phyloP scores from a whole-genome alignment of 2,113 vertebrate species.

The Sprattus sprattus region DNA sequence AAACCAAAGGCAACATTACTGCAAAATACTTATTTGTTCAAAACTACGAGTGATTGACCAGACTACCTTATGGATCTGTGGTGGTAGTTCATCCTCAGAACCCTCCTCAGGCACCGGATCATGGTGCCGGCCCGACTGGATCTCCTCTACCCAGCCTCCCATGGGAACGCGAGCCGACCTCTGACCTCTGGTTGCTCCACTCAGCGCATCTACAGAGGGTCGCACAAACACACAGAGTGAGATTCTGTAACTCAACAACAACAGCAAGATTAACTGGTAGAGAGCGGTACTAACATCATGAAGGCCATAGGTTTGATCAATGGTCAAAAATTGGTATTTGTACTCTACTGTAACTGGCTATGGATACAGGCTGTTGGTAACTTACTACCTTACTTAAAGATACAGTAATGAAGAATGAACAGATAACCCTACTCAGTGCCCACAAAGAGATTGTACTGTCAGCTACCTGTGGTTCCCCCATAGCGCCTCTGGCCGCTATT shows the following conservation, averaged over 20 bases:
- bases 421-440: neutral
- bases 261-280: too few relatives aligned
- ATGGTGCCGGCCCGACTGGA: constrained; percentile 76
- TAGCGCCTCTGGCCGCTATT: constrained; percentile 74
- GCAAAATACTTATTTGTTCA: neutral
- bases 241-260: too few relatives aligned
- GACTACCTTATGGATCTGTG: constrained; percentile 85
- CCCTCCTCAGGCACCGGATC: constrained; percentile 89
- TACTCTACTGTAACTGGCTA: too few relatives aligned
- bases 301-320: too few relatives aligned
- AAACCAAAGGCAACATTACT: neutral
- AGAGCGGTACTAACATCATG: too few relatives aligned
- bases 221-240: neutral
- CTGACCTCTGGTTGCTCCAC: constrained; percentile 64
- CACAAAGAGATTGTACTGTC: neutral
- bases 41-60: neutral
- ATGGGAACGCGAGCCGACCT: constrained; percentile 85
- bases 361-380: neutral
- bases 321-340: too few relatives aligned
- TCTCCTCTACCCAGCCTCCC: constrained; percentile 92
- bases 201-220: constrained; percentile 53
- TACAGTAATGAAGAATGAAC: neutral
- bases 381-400: neutral
- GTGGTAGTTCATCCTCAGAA: constrained; percentile 90
- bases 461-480: constrained; percentile 77